Conservation (phyloP, 2,113 vertebrate species). For the Chaetura pelagica region DNA sequence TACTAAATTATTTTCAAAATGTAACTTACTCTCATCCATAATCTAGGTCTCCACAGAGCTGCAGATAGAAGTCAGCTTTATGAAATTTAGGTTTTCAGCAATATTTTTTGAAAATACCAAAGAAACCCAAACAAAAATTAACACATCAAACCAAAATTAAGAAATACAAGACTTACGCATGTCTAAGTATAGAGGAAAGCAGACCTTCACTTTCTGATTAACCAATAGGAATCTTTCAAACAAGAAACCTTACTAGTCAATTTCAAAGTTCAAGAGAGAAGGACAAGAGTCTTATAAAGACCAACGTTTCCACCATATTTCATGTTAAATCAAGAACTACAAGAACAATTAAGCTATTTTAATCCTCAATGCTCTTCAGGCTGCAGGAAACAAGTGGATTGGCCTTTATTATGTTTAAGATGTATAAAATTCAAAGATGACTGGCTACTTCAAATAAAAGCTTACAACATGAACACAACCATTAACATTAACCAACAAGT, state of each 20-base stretch:
- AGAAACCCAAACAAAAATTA: not conserved
- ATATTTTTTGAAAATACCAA: not conserved
- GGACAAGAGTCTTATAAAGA: not conserved
- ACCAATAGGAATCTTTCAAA: not conserved
- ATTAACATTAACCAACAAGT: not conserved
- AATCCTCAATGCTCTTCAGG: not conserved
- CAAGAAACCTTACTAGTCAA: not conserved
- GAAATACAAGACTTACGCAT: not conserved
- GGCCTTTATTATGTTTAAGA: not conserved
- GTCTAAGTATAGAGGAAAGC: not conserved
- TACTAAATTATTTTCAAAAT: not conserved
- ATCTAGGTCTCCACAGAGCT: not conserved
- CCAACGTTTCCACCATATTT: not conserved
- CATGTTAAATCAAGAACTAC: not conserved
- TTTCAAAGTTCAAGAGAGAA: constrained; percentile 8
- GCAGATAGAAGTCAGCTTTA: not conserved
- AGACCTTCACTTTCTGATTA: not conserved
- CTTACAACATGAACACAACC: not conserved
- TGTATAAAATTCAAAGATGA: not conserved
- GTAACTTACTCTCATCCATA: not conserved
- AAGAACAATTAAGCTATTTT: not conserved
- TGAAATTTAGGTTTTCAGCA: not conserved
- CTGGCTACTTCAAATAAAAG: not conserved
- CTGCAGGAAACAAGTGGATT: not conserved
- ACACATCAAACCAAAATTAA: not conserved